A percentile compares a stretch with the other conserved stretches of the same genome.
phyloP scores from a whole-genome alignment of 2,797 vertebrate genomes.

The Parambassis ranga region DNA sequence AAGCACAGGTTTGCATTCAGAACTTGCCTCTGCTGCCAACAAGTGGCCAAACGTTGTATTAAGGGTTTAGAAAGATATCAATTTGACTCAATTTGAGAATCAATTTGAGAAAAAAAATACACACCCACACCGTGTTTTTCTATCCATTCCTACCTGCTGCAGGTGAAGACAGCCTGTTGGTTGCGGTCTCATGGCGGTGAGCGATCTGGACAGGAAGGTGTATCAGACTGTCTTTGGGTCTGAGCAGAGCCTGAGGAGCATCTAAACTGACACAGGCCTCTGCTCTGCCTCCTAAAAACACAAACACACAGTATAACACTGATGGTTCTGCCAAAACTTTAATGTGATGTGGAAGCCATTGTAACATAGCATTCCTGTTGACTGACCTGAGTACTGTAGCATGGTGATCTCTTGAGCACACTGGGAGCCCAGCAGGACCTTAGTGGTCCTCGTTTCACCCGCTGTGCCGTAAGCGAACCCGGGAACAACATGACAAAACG shows the following conservation, averaged over 20 bases:
- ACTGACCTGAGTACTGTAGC: slow-evolving; percentile 86
- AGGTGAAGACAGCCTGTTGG: slow-evolving; percentile 72
- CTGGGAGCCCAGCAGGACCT: slow-evolving; percentile 83
- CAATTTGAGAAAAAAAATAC: no score
- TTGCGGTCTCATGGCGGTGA: slow-evolving; percentile 54
- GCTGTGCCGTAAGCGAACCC: not conserved
- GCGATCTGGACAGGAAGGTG: slow-evolving; percentile 82
- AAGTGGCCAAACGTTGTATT: no score
- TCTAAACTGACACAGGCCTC: slow-evolving; percentile 71
- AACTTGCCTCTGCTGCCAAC: no score
- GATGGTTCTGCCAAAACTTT: not conserved
- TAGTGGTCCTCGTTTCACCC: slow-evolving; percentile 40
- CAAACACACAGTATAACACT: not conserved
- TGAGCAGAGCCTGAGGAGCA: slow-evolving; percentile 80
- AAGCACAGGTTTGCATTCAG: no score
- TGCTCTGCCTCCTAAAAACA: slow-evolving; percentile 75
- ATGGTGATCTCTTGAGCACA: slow-evolving; percentile 84
- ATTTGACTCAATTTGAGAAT: no score
- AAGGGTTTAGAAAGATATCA: no score
- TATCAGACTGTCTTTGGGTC: slow-evolving; percentile 70
- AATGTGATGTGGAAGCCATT: not conserved
- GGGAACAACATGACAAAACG: slow-evolving; percentile 75
- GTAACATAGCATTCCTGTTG: not conserved
- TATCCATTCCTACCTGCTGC: slow-evolving; percentile 75
- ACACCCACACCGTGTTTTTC: no score